These are phyloP conservation scores for Rissa tridactyla DNA, from an alignment of 2,113 vertebrate species.

Conservation along the genomic window DNA sequence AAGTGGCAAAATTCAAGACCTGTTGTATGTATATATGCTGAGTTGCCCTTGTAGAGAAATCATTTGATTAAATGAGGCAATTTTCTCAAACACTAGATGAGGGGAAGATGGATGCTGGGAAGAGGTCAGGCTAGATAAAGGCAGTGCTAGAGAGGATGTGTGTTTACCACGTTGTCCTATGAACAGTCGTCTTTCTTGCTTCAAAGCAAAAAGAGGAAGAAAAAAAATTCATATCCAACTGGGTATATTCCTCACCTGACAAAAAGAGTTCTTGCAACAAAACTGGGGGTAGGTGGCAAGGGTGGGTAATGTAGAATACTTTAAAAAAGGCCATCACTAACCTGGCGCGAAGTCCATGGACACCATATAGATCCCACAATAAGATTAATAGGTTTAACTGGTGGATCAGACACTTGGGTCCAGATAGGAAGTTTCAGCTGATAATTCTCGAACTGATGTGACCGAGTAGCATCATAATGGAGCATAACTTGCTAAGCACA, in stretches of 20 bases:
- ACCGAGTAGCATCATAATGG: not conserved
- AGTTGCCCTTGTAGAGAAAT: not conserved
- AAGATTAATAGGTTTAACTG: not conserved
- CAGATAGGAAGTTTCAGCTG: not conserved
- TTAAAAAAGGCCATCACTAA: not conserved
- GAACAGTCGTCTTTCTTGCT: not conserved
- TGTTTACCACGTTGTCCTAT: not conserved
- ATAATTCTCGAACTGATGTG: not conserved
- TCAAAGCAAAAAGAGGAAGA: not conserved
- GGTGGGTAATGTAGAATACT: not conserved
- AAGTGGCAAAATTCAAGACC: not conserved
- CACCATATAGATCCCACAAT: rapidly evolving
- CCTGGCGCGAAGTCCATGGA: not conserved
- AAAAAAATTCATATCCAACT: not conserved
- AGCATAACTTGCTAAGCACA: not conserved
- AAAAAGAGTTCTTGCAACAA: not conserved
- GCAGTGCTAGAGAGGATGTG: not conserved
- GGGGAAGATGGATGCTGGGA: not conserved
- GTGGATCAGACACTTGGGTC: not conserved
- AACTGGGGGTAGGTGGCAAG: not conserved
- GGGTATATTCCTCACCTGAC: not conserved
- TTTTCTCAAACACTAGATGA: not conserved
- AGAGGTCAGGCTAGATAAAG: not conserved
- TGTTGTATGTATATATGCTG: not conserved
- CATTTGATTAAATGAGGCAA: not conserved